Base-by-base conservation (phyloP, 2,113 vertebrate species). In the Perca flavescens region DNA sequence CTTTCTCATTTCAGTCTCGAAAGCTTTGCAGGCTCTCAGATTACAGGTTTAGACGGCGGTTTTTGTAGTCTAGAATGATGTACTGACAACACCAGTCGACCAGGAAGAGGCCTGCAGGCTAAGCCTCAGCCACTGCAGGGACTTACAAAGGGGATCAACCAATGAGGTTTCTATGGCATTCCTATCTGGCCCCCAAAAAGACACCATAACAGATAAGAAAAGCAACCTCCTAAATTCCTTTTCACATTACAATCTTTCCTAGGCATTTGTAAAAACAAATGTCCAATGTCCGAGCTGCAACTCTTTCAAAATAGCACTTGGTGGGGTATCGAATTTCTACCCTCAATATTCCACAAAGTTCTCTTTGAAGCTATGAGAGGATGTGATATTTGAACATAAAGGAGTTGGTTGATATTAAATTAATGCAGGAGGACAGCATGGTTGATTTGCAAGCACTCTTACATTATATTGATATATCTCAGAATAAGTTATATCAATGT, bases 331-430 rank as follows among this genome's bases (percentile, higher is more conserved):
- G 74, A n/a, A 62, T 28, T 83, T 75, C 52, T 43, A 6, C 52
- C 57, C 46, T 70, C 49, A 72, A 77, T 69, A 67, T 65, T 73
- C 53, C 50, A 61, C 40, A 54, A 53, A 36, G 3, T 61, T 73
- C 28, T 72, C 60, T 89, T 78, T 84, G 83, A 92, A 89, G 75
- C 72, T 77, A 61, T 57, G 83, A 71, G 58, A 25, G 31, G 71
- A 84, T 82, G 50, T 65, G 57, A 75, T 82, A 77, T 80, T 54
- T 73, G 75, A 62, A 85, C 79, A 89, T 92, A 75, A 90, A 90
- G 69, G 74, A 74, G 22, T n/a, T 31, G 64, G 17, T 5, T 52
- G 54, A 91, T 91, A 62, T 89, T 93, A 84, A 90, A 92, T 86
- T 89, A 58, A 92, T 89, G 68, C 34, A 56, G 9, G 79, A 31